Conservation (phyloP, 2,888 invertebrate species). For the Tachina grossa region DNA sequence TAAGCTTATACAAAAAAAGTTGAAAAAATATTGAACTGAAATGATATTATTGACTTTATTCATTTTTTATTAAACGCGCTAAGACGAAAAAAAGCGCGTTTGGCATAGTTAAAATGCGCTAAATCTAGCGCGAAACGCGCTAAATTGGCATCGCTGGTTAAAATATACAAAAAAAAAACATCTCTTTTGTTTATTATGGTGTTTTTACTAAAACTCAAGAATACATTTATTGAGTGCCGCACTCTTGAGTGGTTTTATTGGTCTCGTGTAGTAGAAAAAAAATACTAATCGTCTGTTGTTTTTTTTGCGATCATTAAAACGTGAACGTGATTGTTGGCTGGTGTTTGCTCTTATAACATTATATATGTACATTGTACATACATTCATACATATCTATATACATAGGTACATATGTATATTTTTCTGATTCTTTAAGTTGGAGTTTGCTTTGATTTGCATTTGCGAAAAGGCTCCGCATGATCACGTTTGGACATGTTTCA, state of each 20-base stretch:
- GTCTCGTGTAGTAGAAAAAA: constrained; percentile 20
- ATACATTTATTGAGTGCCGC: not conserved
- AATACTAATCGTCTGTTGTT: not conserved
- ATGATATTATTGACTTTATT: no score
- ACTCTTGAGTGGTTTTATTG: constrained; percentile 49
- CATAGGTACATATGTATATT: not conserved
- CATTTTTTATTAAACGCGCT: no score
- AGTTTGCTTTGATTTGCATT: not conserved
- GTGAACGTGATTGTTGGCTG: constrained; percentile 47
- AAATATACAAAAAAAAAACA: no score
- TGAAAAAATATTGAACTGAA: no score
- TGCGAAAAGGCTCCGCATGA: constrained; percentile 3
- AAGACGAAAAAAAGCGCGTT: no score
- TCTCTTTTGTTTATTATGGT: constrained; percentile 1
- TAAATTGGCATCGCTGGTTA: no score
- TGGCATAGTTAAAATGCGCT: no score
- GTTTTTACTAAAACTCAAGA: not conserved
- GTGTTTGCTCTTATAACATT: constrained; percentile 10
- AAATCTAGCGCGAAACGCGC: no score
- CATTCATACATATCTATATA: no score
- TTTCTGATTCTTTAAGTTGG: not conserved
- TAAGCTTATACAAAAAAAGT: no score
- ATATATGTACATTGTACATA: no score
- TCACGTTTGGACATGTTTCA: constrained; percentile 47
- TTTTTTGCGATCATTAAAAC: constrained; percentile 16